A percentile compares a stretch with the other conserved stretches of the same genome.
phyloP scores from a whole-genome alignment of 2,888 invertebrate species.

The Rhagophthalmus giganteus region DNA sequence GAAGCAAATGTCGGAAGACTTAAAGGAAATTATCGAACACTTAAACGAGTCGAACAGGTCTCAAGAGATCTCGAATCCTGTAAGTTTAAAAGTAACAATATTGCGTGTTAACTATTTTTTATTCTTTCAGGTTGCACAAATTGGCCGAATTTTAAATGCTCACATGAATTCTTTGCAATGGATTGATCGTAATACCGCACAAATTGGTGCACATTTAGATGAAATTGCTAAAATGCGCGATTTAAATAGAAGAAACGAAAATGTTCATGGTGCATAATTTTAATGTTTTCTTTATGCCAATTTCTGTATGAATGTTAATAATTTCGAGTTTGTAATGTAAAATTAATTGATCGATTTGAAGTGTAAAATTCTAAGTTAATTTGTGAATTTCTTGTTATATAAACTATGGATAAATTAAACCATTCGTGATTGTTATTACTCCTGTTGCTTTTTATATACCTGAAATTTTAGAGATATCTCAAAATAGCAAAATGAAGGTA shows the following conservation, averaged over 20 bases:
- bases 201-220: constrained; percentile 77
- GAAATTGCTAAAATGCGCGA: constrained; percentile 81
- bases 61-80: constrained; percentile 84
- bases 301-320: not conserved
- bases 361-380: no score
- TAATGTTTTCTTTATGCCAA: not conserved
- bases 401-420: no score
- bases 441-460: no score
- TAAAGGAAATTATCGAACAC: constrained; percentile 94
- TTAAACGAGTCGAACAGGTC: constrained; percentile 85
- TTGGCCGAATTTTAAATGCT: constrained; percentile 90
- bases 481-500: no score
- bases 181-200: constrained; percentile 84
- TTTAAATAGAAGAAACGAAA: constrained; percentile 33
- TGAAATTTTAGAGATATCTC: no score
- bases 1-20: constrained; percentile 91
- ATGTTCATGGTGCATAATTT: constrained; percentile 13
- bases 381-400: no score
- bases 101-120: constrained; percentile 18
- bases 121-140: constrained; percentile 77
- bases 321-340: not conserved
- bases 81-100: constrained; percentile 55
- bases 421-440: no score
- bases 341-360: not conserved
- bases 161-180: constrained; percentile 96